phyloP scores from a whole-genome alignment of 2,113 vertebrate genomes.

The Canis aureus region DNA sequence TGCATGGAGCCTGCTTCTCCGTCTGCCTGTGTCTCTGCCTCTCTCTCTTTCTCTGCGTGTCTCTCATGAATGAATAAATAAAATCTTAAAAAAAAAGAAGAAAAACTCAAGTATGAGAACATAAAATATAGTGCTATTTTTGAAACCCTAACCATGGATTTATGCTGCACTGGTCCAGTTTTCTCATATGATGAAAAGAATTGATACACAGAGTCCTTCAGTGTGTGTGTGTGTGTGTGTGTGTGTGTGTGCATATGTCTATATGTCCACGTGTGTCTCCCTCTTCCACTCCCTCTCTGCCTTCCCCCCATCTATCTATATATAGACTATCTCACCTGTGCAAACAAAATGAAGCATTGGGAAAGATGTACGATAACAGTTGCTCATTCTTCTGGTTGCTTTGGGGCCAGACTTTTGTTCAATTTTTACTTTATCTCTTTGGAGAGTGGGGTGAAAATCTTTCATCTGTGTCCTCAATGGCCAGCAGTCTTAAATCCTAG shows the following conservation, averaged over 20 bases:
- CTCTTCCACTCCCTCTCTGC: not conserved
- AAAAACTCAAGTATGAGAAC: not conserved
- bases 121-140: not conserved
- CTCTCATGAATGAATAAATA: too few relatives aligned
- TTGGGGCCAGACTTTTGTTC: not conserved
- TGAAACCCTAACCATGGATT: not conserved
- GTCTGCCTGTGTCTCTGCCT: too few relatives aligned
- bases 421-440: not conserved
- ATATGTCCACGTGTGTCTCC: not conserved
- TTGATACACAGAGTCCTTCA: not conserved
- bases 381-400: not conserved
- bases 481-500: not conserved
- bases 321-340: not conserved
- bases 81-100: too few relatives aligned
- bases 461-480: not conserved
- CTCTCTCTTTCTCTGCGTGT: too few relatives aligned
- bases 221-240: too few relatives aligned
- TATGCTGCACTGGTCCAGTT: not conserved
- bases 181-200: not conserved
- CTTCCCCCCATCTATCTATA: not conserved
- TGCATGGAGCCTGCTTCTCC: too few relatives aligned
- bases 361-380: not conserved
- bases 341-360: slow-evolving; percentile 9
- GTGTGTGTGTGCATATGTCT: too few relatives aligned
- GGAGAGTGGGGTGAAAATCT: not conserved